Evolutionary conservation across 2,888 invertebrate species (phyloP), one percentile per base, ranked within the genome.

Genomic region (Latheticus oryzae): DNA sequence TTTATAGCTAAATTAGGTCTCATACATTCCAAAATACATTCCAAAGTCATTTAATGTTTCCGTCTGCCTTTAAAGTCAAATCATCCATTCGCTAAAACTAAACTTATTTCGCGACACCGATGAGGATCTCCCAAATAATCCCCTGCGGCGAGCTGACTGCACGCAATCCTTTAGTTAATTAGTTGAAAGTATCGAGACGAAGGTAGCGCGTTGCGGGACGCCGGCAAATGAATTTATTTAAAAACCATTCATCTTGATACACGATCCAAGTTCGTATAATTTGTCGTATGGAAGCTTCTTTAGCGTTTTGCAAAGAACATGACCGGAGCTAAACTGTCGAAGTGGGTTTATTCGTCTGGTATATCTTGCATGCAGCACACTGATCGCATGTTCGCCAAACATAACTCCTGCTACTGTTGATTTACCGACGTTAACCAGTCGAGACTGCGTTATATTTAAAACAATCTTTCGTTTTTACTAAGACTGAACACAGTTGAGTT

Each of bases 401-500:
- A 67, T 67, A 66, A 67, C 64, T 67, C 61, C 40, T 26, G 65
- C 63, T 65, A 62, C 62, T 61, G 67, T 67, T 67, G 67, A 67
- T 67, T 66, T 67, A 67, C 63, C 40, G 63, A 64, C 63, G 66
- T 62, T 72, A 68, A 73, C 66, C 69, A 63, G 68, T 71, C 68
- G 65, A 65, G 66, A 71, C 71, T 69, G 69, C 68, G 68, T 71
- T 71, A 70, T 72, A 69, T 73, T 73, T 74, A 70, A 73, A 73
- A 71, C 71, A 73, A 73, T 73, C 71, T 73, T 64, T 67, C 56
- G 47, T 63, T 69, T 68, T 67, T 66, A 50, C 45, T 21, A 32
- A 37, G 60, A 35, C 43, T 51, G 53, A 52, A 58, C 57, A 57
- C 53, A 42, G 21, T 33, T n/a, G 45, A 52, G 28, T 50, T 54